Percentiles rank a stretch among this genome's conserved stretches.
phyloP scores from a whole-genome alignment of 2,888 invertebrate genomes.

The Megalurothrips usitatus region DNA sequence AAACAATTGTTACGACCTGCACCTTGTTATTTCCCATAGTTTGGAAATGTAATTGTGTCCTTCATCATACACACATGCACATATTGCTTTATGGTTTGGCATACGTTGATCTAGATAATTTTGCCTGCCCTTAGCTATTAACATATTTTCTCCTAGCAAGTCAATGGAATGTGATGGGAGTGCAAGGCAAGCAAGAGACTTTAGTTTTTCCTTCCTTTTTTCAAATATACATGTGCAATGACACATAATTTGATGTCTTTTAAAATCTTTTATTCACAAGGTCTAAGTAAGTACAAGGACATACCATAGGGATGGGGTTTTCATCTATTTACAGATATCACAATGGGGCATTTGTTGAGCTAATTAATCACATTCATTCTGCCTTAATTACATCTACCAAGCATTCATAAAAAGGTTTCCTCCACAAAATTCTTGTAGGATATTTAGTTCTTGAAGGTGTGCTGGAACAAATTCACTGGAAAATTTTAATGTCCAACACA shows the following conservation, averaged over 20 bases:
- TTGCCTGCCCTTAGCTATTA: too few species aligned
- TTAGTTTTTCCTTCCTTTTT: background rate
- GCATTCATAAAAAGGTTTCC: background rate
- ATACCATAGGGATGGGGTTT: slow-evolving; percentile 2
- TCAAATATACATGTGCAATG: background rate
- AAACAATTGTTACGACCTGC: background rate
- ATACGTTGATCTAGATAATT: too few species aligned
- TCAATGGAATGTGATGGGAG: too few species aligned
- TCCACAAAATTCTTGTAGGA: background rate
- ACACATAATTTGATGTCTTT: background rate
- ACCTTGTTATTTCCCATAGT: background rate
- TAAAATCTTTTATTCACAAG: slow-evolving; percentile 1
- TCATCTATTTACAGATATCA: slow-evolving; percentile 19
- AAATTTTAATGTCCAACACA: background rate
- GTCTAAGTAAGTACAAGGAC: slow-evolving; percentile 2
- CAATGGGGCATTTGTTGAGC: slow-evolving; percentile 18
- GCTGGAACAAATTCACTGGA: background rate
- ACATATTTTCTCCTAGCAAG: too few species aligned
- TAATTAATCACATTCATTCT: slow-evolving; percentile 25
- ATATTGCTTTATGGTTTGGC: too few species aligned
- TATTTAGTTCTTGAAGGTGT: background rate
- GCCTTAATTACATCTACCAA: background rate
- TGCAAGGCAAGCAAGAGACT: background rate
- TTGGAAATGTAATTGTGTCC: background rate
- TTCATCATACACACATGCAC: too few species aligned